Evolutionary conservation across 1,140 invertebrate species (phyloP), one percentile per base, ranked within the genome.

Genomic region (Lasaia peninsularis): DNA sequence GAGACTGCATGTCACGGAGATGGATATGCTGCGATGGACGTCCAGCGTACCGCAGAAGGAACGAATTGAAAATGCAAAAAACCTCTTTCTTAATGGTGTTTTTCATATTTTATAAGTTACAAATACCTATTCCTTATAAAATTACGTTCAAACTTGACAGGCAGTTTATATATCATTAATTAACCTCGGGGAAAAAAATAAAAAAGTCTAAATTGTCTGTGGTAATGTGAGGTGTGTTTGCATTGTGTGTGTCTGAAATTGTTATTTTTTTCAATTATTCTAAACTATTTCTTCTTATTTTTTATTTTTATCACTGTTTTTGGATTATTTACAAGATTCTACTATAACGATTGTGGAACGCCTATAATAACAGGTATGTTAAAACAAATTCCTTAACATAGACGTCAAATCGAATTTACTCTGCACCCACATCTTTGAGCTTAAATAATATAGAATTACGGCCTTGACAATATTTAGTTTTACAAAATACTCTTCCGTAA

Each of bases 251-350:
- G 53, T 44, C 53, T 56, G 35, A 12, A 31, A 56, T 56, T 56
- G 35, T 55, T 62, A 51, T 66, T 58, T 67, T 56, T 60, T 67
- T 62, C 65, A 66, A 62, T 63, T 69, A 72, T 75, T 69, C 62
- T 72, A 67, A 35, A 16, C 40, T 16, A 44, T 68, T 70, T 72
- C 66, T 66, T 70, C 62, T 56, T 59, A 61, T 58, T 55, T 67
- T 57, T 56, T 62, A 5, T 20, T 31, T 11, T 55, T 44, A 44
- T n/a, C 21, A 32, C 20, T 48, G 20, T 14, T 55, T 55, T 44
- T 48, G 40, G 35, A 40, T 55, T 35, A 44, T 21, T 31, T 20
- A 48, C 40, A 48, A 48, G 18, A 48, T 20, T 48, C 18, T 20
- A 48, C 16, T 11, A 10, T n/a, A 48, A 21, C 18, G 4, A 21